These are phyloP conservation scores for Caenorhabditis drosophilae DNA, from an alignment of 2,888 invertebrate genomes.

Conservation along the genomic window DNA sequence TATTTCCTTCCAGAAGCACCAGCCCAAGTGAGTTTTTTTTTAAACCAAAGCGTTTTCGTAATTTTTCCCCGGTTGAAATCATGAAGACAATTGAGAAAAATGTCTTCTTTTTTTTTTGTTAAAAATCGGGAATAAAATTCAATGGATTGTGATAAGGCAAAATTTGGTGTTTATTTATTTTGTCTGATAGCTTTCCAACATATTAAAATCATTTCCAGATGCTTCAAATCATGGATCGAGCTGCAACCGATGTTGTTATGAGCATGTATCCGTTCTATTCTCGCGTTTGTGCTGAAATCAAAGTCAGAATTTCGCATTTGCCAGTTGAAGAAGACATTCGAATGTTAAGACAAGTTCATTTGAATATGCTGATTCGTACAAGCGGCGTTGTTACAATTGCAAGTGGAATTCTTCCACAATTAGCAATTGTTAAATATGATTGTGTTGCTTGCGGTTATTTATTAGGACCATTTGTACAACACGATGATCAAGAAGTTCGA, in stretches of 20 bases:
- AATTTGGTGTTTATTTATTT: not conserved
- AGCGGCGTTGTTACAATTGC: conserved; percentile 93
- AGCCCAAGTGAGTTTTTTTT: conserved; percentile 71
- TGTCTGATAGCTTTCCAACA: conserved; percentile 9
- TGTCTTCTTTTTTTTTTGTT: no score
- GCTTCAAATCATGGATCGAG: conserved; percentile 68
- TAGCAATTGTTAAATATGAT: conserved; percentile 94
- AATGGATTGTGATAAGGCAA: conserved; percentile 13
- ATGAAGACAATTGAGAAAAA: no score
- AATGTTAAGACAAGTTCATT: conserved; percentile 79
- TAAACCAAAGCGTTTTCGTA: no score
- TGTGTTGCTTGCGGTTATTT: conserved; percentile 93
- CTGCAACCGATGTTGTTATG: conserved; percentile 79
- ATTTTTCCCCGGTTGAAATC: no score
- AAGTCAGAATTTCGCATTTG: conserved; percentile 83
- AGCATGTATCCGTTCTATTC: conserved; percentile 94
- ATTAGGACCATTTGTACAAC: conserved; percentile 92
- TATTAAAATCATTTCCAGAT: no score
- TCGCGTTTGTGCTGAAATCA: conserved; percentile 87
- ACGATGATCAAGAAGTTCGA: conserved; percentile 81
- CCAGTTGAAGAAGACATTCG: conserved; percentile 94
- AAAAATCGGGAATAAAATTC: not conserved
- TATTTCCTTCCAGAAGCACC: conserved; percentile 98
- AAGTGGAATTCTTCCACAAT: conserved; percentile 89
- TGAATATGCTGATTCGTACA: conserved; percentile 92